These are phyloP conservation scores for Neofelis nebulosa DNA, from an alignment of 2,113 vertebrate genomes.

Conservation along the genomic window DNA sequence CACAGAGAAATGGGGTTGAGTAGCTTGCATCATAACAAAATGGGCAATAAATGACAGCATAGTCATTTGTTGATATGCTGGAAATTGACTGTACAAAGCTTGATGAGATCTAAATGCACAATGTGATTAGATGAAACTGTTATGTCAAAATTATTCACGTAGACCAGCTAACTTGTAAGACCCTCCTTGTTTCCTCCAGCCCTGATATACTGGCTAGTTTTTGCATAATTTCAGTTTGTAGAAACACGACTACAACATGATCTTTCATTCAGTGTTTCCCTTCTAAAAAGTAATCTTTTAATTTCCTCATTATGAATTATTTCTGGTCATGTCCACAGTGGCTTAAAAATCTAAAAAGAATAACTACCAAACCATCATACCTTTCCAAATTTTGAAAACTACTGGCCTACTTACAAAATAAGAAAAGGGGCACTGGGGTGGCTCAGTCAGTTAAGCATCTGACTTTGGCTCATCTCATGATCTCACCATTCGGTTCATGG, in stretches of 20 bases:
- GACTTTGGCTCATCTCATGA: no score
- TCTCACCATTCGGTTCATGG: no score
- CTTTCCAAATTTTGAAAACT: neutral
- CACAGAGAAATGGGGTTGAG: neutral
- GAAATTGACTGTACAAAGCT: neutral
- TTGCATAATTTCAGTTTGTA: neutral
- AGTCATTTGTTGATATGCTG: neutral
- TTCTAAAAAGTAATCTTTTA: neutral
- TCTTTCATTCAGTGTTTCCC: neutral
- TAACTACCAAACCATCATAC: neutral
- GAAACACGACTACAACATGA: neutral
- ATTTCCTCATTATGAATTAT: neutral
- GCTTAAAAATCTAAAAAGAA: neutral
- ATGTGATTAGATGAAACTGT: conserved; percentile 8
- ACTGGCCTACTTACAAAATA: neutral
- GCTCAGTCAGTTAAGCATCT: no score
- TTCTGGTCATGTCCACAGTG: neutral
- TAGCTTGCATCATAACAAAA: neutral
- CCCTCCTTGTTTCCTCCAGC: neutral
- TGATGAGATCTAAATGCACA: neutral
- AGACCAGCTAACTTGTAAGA: neutral
- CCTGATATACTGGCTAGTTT: neutral
- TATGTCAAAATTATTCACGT: conserved; percentile 21
- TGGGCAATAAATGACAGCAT: neutral
- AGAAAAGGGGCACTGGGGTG: neutral